These are phyloP conservation scores for Hippasteria phrygiana DNA, from an alignment of 53 echinoderm and acorn worm species.

Conservation along the genomic window DNA sequence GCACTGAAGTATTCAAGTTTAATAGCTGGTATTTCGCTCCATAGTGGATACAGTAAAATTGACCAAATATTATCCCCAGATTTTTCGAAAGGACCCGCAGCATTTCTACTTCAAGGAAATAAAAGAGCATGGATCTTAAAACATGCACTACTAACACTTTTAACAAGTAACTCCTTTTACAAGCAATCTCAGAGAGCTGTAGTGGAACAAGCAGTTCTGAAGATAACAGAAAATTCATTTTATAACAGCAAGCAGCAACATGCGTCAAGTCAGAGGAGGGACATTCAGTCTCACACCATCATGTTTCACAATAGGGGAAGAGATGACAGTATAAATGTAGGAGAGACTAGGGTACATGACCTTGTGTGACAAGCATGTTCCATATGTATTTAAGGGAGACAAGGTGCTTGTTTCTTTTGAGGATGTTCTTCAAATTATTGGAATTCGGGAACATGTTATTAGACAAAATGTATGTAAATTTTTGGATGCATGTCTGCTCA, in stretches of 20 bases:
- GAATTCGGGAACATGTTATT: neutral
- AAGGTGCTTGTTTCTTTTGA: slow-evolving; percentile 7
- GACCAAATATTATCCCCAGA: neutral
- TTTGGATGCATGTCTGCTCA: slow-evolving; percentile 7
- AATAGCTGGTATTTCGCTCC: neutral
- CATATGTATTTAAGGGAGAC: neutral
- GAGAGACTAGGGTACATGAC: too few relatives aligned
- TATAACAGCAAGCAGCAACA: neutral
- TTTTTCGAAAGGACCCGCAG: neutral
- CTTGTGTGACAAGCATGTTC: neutral
- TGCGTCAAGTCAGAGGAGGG: neutral
- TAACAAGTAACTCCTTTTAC: neutral
- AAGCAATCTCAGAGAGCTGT: neutral
- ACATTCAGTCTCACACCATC: neutral
- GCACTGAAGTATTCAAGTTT: neutral
- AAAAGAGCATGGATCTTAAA: slow-evolving; percentile 13
- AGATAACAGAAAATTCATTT: neutral
- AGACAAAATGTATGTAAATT: neutral
- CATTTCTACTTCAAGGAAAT: neutral
- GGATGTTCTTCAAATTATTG: neutral
- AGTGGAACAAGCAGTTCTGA: neutral
- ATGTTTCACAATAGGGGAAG: neutral
- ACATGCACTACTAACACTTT: neutral
- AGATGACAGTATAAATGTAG: too few relatives aligned
- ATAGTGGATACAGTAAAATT: neutral